Conservation (phyloP, 2,888 invertebrate genomes). For the Chymomyza procnemis region DNA sequence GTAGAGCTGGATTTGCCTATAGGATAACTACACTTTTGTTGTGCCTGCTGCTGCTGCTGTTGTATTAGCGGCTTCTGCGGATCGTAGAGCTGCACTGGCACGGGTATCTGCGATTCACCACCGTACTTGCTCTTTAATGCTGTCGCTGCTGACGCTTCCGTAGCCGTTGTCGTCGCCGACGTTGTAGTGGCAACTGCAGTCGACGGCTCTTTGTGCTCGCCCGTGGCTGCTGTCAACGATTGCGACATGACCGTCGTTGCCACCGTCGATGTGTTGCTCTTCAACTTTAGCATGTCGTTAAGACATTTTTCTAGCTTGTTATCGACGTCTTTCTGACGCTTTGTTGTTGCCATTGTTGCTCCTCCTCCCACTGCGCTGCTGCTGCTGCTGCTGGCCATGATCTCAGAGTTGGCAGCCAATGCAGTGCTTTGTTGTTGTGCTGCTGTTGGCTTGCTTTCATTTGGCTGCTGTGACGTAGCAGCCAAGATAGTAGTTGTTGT, state of each 20-base stretch:
- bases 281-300: constrained; percentile 76
- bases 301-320: constrained; percentile 78
- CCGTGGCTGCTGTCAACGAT: constrained; percentile 35
- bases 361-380: neutral
- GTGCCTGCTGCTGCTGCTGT: constrained; percentile 48
- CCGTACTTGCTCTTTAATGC: constrained; percentile 37
- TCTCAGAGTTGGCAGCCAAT: constrained; percentile 55
- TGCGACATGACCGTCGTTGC: constrained; percentile 34
- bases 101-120: constrained; percentile 60
- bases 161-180: constrained; percentile 22
- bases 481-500: constrained; percentile 32
- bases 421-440: constrained; percentile 66
- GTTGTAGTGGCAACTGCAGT: constrained; percentile 17
- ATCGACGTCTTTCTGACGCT: constrained; percentile 77
- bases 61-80: constrained; percentile 59
- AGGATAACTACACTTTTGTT: constrained; percentile 65
- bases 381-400: constrained; percentile 6
- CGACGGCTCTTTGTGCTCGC: constrained; percentile 56
- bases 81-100: constrained; percentile 64
- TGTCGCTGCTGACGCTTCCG: constrained; percentile 28
- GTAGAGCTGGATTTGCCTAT: constrained; percentile 77
- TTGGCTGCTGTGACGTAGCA: constrained; percentile 15
- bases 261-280: constrained; percentile 42
- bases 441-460: constrained; percentile 22
- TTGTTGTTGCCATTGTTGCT: neutral